Conservation (phyloP, 2,888 invertebrate genomes). For the Nudaria mundana region DNA sequence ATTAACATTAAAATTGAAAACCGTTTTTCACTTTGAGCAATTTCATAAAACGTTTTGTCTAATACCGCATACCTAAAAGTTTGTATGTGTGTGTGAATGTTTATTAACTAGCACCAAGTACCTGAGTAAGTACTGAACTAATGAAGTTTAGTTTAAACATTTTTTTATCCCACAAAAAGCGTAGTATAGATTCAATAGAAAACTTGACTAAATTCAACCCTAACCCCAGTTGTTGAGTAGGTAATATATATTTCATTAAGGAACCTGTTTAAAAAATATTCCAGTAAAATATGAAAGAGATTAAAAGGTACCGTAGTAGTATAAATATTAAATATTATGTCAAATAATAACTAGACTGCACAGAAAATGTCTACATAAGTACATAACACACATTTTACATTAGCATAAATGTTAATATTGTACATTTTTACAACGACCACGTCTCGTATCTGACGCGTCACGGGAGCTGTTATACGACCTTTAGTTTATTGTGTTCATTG, state of each 20-base stretch:
- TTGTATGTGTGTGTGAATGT: too few relatives aligned
- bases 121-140: too few relatives aligned
- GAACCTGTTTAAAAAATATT: too few relatives aligned
- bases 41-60: background rate
- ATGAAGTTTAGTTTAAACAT: too few relatives aligned
- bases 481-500: slow-evolving; percentile 9
- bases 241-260: too few relatives aligned
- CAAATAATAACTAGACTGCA: slow-evolving; percentile 19
- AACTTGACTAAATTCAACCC: too few relatives aligned
- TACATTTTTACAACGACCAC: slow-evolving; percentile 41
- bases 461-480: slow-evolving; percentile 24
- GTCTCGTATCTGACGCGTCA: slow-evolving; percentile 16
- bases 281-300: too few relatives aligned
- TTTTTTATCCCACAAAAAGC: too few relatives aligned
- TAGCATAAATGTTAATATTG: slow-evolving; percentile 62
- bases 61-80: background rate
- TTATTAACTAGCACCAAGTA: too few relatives aligned
- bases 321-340: background rate
- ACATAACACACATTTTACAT: slow-evolving; percentile 42
- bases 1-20: slow-evolving; percentile 4
- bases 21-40: slow-evolving; percentile 7
- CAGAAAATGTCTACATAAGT: slow-evolving; percentile 38
- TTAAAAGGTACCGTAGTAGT: too few relatives aligned
- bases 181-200: too few relatives aligned
- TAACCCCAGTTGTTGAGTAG: too few relatives aligned